Evolutionary conservation across 2,888 invertebrate species (phyloP), one percentile per base, ranked within the genome.

Genomic region (Drosophila nr. fundita): DNA sequence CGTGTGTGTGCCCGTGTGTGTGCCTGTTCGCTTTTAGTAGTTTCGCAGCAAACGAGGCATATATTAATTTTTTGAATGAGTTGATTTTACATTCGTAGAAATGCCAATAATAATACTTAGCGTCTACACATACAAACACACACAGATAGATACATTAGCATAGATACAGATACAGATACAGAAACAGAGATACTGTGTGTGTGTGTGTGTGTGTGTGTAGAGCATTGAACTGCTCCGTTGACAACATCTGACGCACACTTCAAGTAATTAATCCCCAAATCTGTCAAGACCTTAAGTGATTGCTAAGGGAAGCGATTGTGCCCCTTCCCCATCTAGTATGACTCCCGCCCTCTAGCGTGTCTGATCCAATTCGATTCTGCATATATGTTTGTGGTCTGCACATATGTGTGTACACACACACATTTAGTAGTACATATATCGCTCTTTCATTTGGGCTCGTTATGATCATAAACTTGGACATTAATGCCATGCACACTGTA

Each of bases 21-120:
- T n/a, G 30, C 45, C 18, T 27, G 27, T 53, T 30, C 48, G 64
- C 40, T 68, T 79, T 79, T 70, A 68, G 76, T 63, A 66, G 67
- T 50, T 50, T 61, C 55, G 53, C 67, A 27, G 32, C 52, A 68
- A 78, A 40, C 53, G 58, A 67, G 69, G 72, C 74, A 66, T 82
- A 80, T 80, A 80, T 88, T 86, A 75, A 86, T 83, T 80, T 86
- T 78, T 86, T 84, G 88, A 83, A 83, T 88, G 86, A 85, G 83
- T 68, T 75, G 80, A 80, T 61, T 72, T 73, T 57, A 67, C 63
- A 81, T 84, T 85, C 83, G 80, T 67, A 71, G 74, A 83, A 85
- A 68, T 74, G 74, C 77, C 88, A 82, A 85, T 83, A 82, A 73
- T 81, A 73, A 87, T 78, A 69, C 78, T 71, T 68, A 72, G 59